phyloP scores from a whole-genome alignment of 1,140 invertebrate genomes.

The Tetranychus urticae region DNA sequence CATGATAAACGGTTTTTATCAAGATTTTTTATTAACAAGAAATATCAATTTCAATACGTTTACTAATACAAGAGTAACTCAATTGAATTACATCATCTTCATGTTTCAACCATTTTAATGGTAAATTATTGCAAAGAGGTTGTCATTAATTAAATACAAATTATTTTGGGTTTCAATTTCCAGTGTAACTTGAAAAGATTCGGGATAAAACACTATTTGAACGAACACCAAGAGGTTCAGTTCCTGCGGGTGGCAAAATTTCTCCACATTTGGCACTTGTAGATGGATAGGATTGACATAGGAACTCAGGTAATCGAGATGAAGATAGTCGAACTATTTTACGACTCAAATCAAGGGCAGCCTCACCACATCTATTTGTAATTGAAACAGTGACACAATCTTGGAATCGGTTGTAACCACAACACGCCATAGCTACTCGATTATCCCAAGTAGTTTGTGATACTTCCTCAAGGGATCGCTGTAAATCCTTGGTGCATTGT shows the following conservation, averaged over 20 bases:
- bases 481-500: slow-evolving; percentile 13
- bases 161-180: not conserved
- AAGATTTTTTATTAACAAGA: no score
- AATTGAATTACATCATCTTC: no score
- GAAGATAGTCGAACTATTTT: slow-evolving; percentile 12
- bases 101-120: no score
- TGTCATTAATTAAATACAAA: no score
- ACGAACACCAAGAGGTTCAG: slow-evolving; percentile 1
- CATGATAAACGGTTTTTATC: no score
- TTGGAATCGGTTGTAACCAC: slow-evolving; percentile 7
- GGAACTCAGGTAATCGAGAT: slow-evolving; percentile 13
- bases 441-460: slow-evolving; percentile 13
- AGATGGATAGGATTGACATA: slow-evolving; percentile 7
- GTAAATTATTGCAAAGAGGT: no score
- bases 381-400: slow-evolving; percentile 10
- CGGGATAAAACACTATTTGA: slow-evolving; percentile 10
- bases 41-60: no score
- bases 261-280: slow-evolving; percentile 1
- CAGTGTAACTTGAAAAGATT: slow-evolving; percentile 12
- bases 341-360: slow-evolving; percentile 6
- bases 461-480: slow-evolving; percentile 13
- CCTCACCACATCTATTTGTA: slow-evolving; percentile 13
- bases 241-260: slow-evolving; percentile 1
- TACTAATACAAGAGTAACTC: no score
- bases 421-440: slow-evolving; percentile 14